A percentile compares a stretch with the other conserved stretches of the same genome.
Conservation (phyloP, 2,797 vertebrate species). For the Dryobates pubescens region DNA sequence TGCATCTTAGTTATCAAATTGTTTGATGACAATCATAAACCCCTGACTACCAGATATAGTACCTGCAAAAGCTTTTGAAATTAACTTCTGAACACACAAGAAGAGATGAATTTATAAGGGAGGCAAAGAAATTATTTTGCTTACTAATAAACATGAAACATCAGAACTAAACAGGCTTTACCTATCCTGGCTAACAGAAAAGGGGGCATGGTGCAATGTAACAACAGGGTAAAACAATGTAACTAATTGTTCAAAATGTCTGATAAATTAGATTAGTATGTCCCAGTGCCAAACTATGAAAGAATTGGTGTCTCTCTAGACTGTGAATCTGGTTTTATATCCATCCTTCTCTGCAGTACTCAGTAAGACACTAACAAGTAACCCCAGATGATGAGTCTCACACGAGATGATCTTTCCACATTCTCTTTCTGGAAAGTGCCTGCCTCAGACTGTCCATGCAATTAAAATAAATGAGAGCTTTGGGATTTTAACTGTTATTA, state of each 20-base stretch:
- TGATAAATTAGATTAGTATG: not conserved
- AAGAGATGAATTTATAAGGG: not conserved
- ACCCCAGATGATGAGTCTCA: not conserved
- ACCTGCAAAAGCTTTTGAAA: constrained; percentile 14
- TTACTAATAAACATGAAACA: not conserved
- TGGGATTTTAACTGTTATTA: constrained; percentile 1
- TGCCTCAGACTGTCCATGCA: not conserved
- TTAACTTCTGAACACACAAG: not conserved
- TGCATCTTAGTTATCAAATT: constrained; percentile 28
- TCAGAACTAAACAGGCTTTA: not conserved
- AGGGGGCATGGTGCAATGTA: not conserved
- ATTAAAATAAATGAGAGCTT: constrained; percentile 16
- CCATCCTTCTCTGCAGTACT: not conserved
- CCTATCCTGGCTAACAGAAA: not conserved
- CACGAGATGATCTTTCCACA: not conserved
- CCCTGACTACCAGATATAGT: not conserved
- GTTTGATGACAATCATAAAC: constrained; percentile 42
- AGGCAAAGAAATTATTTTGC: not conserved
- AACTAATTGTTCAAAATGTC: not conserved
- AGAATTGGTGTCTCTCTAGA: not conserved
- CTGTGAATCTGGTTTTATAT: not conserved
- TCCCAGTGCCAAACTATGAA: not conserved
- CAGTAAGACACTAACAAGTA: not conserved
- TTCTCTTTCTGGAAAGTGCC: not conserved
- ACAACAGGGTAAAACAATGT: not conserved